Evolutionary conservation across 2,113 vertebrate species (phyloP), one percentile per base, ranked within the genome.

Genomic region (Emydocephalus ijimae): DNA sequence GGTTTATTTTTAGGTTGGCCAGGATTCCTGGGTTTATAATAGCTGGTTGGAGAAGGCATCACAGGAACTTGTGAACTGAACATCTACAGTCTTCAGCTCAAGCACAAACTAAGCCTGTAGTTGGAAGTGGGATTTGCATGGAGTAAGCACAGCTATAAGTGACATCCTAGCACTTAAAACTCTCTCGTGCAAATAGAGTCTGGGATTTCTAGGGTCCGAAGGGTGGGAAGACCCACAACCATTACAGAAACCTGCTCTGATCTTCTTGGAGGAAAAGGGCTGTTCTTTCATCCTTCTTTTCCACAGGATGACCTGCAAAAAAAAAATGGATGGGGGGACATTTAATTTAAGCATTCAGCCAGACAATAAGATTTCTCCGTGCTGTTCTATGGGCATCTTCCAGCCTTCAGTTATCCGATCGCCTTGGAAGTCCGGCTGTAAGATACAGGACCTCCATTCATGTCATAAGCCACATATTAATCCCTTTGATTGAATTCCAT

Each of bases 261-360:
- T 99, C 98, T 98, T 97, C 64, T 81, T 97, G 97, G 98, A 98
- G 98, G 97, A 98, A 98, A 98, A 98, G 95, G 98, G 97, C 97
- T 97, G 97, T 95, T 98, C 97, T 98, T 98, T 98, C 97, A 98
- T 98, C 98, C 98, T 98, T 97, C 98, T 98, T 97, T 98, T 98
- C 98, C 97, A 97, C 97, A 97, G 98, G 97, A 97, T 98, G 98
- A 98, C 98, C 98, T 98, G 97, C 97, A 98, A 98, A 99, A 99
- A 98, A 43, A 43, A 43, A 43, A 43, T 3, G 45, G 5, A 5
- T 7, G 48, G 48, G 8, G 48, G 48, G 8, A 7, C 48, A 50
- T 50, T 99, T 99, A 98, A 99, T 99, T 99, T 99, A 99, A 99
- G 98, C 98, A 98, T 98, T 98, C 97, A 98, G 98, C 98, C 98